Conservation (phyloP, 2,888 invertebrate species). For the Gasteruption jaculator region DNA sequence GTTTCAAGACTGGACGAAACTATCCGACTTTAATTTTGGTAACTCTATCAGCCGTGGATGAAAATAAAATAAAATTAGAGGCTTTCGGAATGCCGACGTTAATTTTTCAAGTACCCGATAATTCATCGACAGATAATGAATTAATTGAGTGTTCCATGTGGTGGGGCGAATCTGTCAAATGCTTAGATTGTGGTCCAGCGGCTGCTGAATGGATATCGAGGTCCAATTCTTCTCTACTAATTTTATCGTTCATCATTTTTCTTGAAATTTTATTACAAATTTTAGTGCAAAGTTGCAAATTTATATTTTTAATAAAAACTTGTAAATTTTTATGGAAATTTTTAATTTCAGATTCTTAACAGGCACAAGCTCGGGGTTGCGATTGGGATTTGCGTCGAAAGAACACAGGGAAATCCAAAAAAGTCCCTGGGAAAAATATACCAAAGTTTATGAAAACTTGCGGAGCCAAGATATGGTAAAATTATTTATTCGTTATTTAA, state of each 20-base stretch:
- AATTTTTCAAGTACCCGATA: conserved; percentile 48
- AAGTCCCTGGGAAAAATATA: conserved; percentile 32
- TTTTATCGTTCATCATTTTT: neutral
- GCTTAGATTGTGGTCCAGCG: conserved; percentile 62
- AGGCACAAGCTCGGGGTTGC: conserved; percentile 32
- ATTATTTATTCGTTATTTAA: neutral
- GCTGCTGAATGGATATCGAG: conserved; percentile 60
- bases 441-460: conserved; percentile 32
- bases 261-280: neutral
- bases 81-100: conserved; percentile 52
- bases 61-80: conserved; percentile 48
- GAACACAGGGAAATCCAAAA: conserved; percentile 23
- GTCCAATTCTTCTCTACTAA: conserved; percentile 24
- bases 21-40: conserved; percentile 53
- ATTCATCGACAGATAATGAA: conserved; percentile 15
- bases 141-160: conserved; percentile 37
- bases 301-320: conserved; percentile 4
- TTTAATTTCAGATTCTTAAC: conserved; percentile 32
- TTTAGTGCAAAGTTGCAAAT: too few relatives aligned
- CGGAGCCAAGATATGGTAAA: conserved; percentile 39
- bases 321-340: neutral
- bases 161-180: conserved; percentile 48
- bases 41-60: conserved; percentile 48
- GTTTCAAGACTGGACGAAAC: conserved; percentile 50
- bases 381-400: conserved; percentile 31